These are phyloP conservation scores for Balaeniceps rex DNA, from an alignment of 2,113 vertebrate species.

Conservation along the genomic window DNA sequence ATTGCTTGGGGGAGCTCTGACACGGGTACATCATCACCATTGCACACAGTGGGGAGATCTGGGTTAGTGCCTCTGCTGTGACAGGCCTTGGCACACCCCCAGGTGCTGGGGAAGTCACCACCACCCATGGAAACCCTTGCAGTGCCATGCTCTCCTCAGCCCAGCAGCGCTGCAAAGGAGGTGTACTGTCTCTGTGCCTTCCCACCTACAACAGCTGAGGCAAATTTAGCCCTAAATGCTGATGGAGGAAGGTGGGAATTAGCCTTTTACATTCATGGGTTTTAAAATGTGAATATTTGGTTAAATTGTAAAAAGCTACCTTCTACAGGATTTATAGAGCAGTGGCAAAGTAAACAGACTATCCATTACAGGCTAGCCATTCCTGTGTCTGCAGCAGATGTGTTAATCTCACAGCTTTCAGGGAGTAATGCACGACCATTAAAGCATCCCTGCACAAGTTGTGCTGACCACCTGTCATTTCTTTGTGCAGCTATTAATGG, in stretches of 20 bases:
- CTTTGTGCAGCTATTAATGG: neutral
- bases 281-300: neutral
- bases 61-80: neutral
- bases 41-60: neutral
- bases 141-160: neutral
- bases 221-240: neutral
- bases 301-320: neutral
- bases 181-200: neutral
- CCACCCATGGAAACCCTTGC: fast-evolving
- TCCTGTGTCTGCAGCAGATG: neutral
- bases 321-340: neutral
- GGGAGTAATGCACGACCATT: neutral
- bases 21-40: fast-evolving
- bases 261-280: neutral
- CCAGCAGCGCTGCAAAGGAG: neutral
- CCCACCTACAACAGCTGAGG: neutral
- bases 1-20: neutral
- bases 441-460: neutral
- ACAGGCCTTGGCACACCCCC: neutral
- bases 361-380: neutral
- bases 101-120: neutral
- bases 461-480: neutral
- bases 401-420: neutral
- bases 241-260: neutral
- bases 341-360: neutral